Percentiles rank a stretch among this genome's conserved stretches.
Conservation (phyloP, 2,797 vertebrate species). For the Salmo trutta region DNA sequence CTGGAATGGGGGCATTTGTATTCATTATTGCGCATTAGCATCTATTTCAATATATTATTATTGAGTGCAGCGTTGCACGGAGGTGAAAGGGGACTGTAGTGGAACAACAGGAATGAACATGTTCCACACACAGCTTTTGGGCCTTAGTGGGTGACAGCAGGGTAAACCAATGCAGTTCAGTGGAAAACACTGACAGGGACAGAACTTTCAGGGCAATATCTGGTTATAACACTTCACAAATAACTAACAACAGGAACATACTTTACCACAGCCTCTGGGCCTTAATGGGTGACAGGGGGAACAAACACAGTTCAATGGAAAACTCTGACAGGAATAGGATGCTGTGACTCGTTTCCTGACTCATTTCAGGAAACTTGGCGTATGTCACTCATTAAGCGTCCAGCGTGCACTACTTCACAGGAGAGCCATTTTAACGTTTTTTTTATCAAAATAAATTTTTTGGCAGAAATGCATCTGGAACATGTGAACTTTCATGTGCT, state of each 20-base stretch:
- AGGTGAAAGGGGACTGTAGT: not conserved
- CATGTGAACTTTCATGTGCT: too few species aligned
- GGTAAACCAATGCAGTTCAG: not conserved
- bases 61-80: not conserved
- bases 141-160: not conserved
- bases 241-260: too few species aligned
- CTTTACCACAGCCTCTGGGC: not conserved
- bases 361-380: too few species aligned
- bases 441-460: too few species aligned
- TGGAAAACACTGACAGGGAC: too few species aligned
- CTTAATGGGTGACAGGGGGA: not conserved
- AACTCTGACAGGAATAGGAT: too few species aligned
- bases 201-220: not conserved
- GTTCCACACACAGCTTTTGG: not conserved
- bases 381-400: too few species aligned
- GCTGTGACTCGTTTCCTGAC: too few species aligned
- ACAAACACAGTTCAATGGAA: too few species aligned
- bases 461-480: too few species aligned
- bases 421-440: too few species aligned
- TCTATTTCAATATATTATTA: slow-evolving; percentile 29
- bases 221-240: not conserved
- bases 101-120: slow-evolving; percentile 9
- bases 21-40: slow-evolving; percentile 46
- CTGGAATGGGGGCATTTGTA: slow-evolving; percentile 30
- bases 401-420: too few species aligned